Percentiles rank a stretch among this genome's conserved stretches.
Conservation (phyloP, 2,797 vertebrate species). For the Prunella strophiata region DNA sequence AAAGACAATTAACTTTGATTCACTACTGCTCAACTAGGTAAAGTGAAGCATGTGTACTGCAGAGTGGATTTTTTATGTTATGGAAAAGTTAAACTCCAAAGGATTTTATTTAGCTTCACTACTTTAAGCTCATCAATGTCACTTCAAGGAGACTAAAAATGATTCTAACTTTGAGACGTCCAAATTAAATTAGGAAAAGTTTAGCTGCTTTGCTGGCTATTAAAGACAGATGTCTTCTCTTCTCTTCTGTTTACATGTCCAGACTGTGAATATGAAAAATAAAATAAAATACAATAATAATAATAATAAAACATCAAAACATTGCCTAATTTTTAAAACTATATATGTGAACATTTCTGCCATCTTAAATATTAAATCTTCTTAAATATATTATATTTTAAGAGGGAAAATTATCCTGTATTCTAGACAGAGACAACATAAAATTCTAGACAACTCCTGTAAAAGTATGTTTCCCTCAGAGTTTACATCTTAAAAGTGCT, state of each 20-base stretch:
- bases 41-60: neutral
- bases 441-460: neutral
- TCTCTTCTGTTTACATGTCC: neutral
- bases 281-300: neutral
- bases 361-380: neutral
- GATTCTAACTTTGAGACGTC: neutral
- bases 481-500: slow-evolving; percentile 42
- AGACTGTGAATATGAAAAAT: neutral
- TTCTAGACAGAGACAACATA: neutral
- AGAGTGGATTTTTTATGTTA: slow-evolving; percentile 16
- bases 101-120: neutral
- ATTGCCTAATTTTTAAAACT: neutral
- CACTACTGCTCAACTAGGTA: neutral
- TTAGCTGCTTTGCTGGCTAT: neutral
- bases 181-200: neutral
- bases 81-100: slow-evolving; percentile 28
- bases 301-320: neutral
- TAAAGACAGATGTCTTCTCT: neutral
- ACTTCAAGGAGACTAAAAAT: slow-evolving; percentile 9
- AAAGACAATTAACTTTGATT: slow-evolving; percentile 49
- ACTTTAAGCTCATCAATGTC: neutral
- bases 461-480: slow-evolving; percentile 15
- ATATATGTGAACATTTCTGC: neutral
- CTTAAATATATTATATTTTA: neutral
- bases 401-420: neutral